Evolutionary conservation across 2,888 invertebrate genomes (phyloP), one percentile per base, ranked within the genome.

Genomic region (Anodontia alba): DNA sequence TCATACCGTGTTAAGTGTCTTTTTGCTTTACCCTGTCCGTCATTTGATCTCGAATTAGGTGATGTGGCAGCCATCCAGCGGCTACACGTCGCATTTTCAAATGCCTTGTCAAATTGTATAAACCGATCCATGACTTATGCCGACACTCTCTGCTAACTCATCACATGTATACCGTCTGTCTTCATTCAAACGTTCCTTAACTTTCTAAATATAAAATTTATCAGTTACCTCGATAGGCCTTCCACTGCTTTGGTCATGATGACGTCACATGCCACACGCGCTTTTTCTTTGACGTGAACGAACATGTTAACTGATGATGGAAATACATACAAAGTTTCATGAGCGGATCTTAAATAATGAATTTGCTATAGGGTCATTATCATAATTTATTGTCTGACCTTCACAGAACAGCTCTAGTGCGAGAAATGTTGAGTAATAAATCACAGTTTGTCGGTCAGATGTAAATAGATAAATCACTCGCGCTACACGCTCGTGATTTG

Each of bases 1-100:
- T 69, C 43, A 69, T 71, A 49, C 31, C 70, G 46, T 29, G 5
- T 49, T 49, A 49, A 20, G 70, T 49, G 49, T 10, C 3, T 67
- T 26, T 20, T 12, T 49, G 49, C 49, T 20, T 17, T 49, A 49
- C 17, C 49, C 49, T 15, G 20, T n/a, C 49, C 49, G 49, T 49
- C 49, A 49, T 49, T 20, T 49, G 49, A n/a, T 7, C 49, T 3
- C 49, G 20, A 2, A n/a, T 49, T 3, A 49, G 20, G 20, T 49
- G 20, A 49, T 20, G 49, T 15, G 49, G 49, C 20, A 49, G 8
- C 49, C 8, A 49, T 49, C 49, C 17, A 20, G 49, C 49, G 3
- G 49, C 17, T 10, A 49, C 49, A 2, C n/a, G 49, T 3, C 17
- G 49, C 49, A 49, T 49, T n/a, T 20, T 15, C n/a, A 49, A n/a